A percentile compares a stretch with the other conserved stretches of the same genome.
phyloP scores from a whole-genome alignment of 2,797 vertebrate genomes.

The Gadopsis marmoratus region DNA sequence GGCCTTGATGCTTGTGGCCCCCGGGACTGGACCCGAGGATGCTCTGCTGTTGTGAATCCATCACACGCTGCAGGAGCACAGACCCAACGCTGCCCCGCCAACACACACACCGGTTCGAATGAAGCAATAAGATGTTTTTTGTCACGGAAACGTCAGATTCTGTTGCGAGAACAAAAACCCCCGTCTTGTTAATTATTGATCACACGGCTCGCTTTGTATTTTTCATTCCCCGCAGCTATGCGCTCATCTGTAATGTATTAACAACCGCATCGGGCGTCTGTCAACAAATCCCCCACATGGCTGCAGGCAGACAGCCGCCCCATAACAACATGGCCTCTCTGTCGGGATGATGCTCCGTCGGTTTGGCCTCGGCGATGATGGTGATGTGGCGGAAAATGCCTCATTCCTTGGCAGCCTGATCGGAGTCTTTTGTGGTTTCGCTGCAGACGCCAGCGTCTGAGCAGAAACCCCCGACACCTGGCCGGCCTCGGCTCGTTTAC shows the following conservation, averaged over 20 bases:
- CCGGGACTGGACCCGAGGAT: conserved; percentile 32
- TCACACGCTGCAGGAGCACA: conserved; percentile 49
- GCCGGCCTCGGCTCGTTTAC: conserved; percentile 63
- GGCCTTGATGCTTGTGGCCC: background rate
- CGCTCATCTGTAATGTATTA: conserved; percentile 35
- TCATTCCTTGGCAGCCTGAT: conserved; percentile 12
- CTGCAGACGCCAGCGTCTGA: background rate
- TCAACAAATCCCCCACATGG: conserved; percentile 80
- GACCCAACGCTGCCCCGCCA: background rate
- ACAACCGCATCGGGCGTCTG: conserved; percentile 41
- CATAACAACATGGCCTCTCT: conserved; percentile 78
- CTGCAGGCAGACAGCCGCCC: conserved; percentile 50
- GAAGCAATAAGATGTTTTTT: background rate
- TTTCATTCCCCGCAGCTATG: conserved; percentile 21
- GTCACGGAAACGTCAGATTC: conserved; percentile 1
- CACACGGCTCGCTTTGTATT: background rate
- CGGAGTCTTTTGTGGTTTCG: background rate
- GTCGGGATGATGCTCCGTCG: conserved; percentile 62
- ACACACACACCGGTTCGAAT: background rate
- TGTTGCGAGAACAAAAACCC: background rate
- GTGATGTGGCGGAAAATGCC: conserved; percentile 23
- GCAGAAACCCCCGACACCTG: background rate
- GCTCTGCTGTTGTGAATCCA: conserved; percentile 51
- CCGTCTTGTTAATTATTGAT: background rate
- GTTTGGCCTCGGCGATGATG: conserved; percentile 39